Evolutionary conservation across 1,140 invertebrate species (phyloP).

Genomic region (Drosophila triauraria): DNA sequence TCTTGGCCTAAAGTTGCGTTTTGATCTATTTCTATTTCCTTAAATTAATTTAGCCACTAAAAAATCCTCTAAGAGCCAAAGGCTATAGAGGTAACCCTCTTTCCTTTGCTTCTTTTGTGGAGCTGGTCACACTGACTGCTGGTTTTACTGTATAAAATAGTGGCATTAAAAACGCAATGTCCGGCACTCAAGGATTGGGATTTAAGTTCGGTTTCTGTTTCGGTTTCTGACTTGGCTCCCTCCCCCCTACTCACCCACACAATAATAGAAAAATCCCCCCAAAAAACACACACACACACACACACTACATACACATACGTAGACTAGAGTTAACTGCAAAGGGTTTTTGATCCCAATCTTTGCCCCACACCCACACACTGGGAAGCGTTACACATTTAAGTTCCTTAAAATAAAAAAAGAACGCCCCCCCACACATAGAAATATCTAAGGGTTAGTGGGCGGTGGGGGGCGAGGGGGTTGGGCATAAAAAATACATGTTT

Average conservation of each 20-base stretch:
- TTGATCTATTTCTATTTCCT: no score
- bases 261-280: slow-evolving; percentile 23
- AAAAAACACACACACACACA: slow-evolving; percentile 34
- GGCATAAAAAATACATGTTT: slow-evolving; percentile 83
- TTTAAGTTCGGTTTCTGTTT: slow-evolving; percentile 38
- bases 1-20: no score
- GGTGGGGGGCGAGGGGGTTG: slow-evolving; percentile 33
- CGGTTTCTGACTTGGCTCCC: slow-evolving; percentile 25
- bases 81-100: no score
- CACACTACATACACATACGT: slow-evolving; percentile 17
- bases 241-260: neutral
- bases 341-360: slow-evolving; percentile 76
- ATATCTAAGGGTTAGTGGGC: neutral
- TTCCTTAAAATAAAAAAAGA: slow-evolving; percentile 72
- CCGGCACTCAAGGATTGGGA: slow-evolving; percentile 49
- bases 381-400: slow-evolving; percentile 76
- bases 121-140: neutral
- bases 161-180: slow-evolving; percentile 55
- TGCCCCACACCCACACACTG: slow-evolving; percentile 25
- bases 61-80: no score
- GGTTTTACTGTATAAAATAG: slow-evolving; percentile 23
- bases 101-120: neutral
- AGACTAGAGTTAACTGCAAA: slow-evolving; percentile 54
- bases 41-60: no score
- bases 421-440: slow-evolving; percentile 13